Percentiles rank a stretch among this genome's conserved stretches.
Conservation (phyloP, 2,113 vertebrate genomes). For the Corydoras maculifer region DNA sequence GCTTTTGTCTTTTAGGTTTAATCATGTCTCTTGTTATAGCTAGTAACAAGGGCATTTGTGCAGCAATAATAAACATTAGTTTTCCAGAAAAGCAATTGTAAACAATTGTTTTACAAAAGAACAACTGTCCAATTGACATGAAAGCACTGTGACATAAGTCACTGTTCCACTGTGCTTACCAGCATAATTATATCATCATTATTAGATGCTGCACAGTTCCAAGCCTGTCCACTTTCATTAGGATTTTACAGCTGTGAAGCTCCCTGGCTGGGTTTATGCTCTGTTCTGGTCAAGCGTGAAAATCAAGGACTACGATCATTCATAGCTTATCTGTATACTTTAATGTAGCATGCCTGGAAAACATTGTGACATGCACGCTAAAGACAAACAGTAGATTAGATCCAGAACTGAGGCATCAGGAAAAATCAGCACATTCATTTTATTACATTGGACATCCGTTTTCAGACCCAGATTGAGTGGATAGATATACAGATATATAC, state of each 20-base stretch:
- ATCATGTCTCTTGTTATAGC: neutral
- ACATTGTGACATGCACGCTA: constrained; percentile 25
- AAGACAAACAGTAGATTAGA: constrained; percentile 1
- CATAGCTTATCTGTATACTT: constrained; percentile 16
- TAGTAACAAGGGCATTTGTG: neutral
- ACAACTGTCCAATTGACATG: constrained; percentile 31
- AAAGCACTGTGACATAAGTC: constrained; percentile 31
- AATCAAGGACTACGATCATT: constrained; percentile 29
- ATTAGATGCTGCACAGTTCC: constrained; percentile 27
- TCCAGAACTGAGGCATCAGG: neutral
- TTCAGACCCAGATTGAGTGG: constrained; percentile 1
- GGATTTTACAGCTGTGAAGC: neutral
- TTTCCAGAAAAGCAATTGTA: constrained; percentile 10
- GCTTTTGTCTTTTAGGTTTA: neutral
- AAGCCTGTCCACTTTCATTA: constrained; percentile 38
- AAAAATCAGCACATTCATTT: constrained; percentile 40
- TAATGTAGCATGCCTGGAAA: constrained; percentile 17
- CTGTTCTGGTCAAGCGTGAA: constrained; percentile 44
- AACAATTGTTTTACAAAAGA: constrained; percentile 18
- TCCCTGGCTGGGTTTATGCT: constrained; percentile 19
- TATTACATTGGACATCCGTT: constrained; percentile 21
- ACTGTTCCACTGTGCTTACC: constrained; percentile 24
- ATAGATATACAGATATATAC: neutral
- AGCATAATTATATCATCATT: constrained; percentile 59
- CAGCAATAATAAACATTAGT: neutral